These are phyloP conservation scores for Caenorhabditis tropicalis DNA, from an alignment of 1,140 invertebrate species.

Conservation along the genomic window DNA sequence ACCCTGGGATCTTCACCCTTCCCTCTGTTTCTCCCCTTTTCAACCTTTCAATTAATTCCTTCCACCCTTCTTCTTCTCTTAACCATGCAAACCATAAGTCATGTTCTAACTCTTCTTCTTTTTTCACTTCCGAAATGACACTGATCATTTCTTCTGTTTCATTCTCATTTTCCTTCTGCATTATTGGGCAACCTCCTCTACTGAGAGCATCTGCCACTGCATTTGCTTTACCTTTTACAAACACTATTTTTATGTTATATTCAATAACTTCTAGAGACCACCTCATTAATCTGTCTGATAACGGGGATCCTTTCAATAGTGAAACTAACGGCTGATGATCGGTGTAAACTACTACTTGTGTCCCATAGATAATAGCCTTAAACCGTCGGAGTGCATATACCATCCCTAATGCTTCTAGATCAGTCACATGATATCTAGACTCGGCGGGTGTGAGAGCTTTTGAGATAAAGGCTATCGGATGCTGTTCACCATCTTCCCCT, in stretches of 20 bases:
- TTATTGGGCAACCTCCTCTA: background rate
- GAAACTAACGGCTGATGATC: background rate
- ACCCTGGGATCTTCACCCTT: background rate
- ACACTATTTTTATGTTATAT: background rate
- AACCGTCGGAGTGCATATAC: background rate
- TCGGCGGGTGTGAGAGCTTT: constrained; percentile 39
- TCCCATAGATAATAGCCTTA: constrained; percentile 4
- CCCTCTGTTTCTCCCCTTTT: background rate
- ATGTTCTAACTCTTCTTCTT: background rate
- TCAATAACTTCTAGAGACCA: background rate
- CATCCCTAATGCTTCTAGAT: constrained; percentile 54
- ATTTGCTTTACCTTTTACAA: background rate
- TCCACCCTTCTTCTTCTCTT: background rate
- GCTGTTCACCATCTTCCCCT: constrained; percentile 41
- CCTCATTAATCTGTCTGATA: background rate
- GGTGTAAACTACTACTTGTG: background rate
- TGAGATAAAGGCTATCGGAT: constrained; percentile 52
- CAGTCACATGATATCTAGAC: constrained; percentile 45
- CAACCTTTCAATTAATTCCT: background rate
- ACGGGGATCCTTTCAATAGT: background rate
- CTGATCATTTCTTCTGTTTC: background rate
- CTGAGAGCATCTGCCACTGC: background rate
- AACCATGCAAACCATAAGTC: background rate
- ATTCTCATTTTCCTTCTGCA: background rate
- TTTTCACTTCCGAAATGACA: background rate